Conservation (phyloP, 2,888 invertebrate species). For the Ichneumoninae sp. region DNA sequence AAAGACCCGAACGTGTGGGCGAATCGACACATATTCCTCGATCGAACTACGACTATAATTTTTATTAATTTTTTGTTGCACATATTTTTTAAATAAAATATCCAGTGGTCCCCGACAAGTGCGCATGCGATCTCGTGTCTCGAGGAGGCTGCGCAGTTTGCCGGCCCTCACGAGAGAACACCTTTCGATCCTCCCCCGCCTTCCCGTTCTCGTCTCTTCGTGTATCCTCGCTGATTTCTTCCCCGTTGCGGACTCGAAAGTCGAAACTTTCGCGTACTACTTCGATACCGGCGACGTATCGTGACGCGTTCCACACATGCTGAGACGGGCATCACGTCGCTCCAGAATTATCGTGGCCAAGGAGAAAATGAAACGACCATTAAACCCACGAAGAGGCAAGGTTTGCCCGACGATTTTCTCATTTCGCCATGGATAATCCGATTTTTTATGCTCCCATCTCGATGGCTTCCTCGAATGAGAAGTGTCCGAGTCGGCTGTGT, state of each 20-base stretch:
- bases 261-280: slow-evolving; percentile 64
- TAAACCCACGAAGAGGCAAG: background rate
- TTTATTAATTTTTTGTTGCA: background rate
- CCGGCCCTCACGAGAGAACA: background rate
- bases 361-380: slow-evolving; percentile 33
- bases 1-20: background rate
- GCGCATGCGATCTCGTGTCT: background rate
- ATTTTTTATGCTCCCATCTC: slow-evolving; percentile 16
- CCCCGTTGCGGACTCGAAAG: slow-evolving; percentile 59
- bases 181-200: slow-evolving; percentile 3
- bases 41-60: background rate
- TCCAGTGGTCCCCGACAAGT: background rate
- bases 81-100: background rate
- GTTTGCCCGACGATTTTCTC: background rate
- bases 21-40: background rate
- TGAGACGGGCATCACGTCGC: background rate
- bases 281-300: slow-evolving; percentile 48
- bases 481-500: slow-evolving; percentile 3
- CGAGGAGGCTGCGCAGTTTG: background rate
- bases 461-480: background rate
- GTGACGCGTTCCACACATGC: slow-evolving; percentile 14
- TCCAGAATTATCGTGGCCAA: slow-evolving; percentile 23
- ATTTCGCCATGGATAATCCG: slow-evolving; percentile 18
- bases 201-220: slow-evolving; percentile 22
- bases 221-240: slow-evolving; percentile 47